phyloP scores from a whole-genome alignment of 2,888 invertebrate species.

The Pachymerium ferrugineum region DNA sequence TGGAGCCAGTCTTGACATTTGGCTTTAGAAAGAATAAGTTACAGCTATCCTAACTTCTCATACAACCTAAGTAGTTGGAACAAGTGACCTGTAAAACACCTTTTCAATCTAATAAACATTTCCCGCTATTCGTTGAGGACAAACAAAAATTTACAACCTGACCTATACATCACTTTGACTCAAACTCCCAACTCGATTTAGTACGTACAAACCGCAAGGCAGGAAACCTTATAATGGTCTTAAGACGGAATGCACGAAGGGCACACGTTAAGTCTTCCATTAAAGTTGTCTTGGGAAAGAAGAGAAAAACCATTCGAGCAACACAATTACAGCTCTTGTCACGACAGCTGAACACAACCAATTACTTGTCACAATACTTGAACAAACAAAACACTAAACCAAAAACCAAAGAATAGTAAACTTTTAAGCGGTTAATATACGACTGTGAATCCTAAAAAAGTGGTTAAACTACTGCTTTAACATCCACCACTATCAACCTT shows the following conservation, averaged over 20 bases:
- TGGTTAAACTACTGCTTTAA: not conserved
- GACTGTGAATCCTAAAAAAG: not conserved
- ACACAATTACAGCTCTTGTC: not conserved
- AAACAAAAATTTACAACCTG: not conserved
- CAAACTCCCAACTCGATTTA: not conserved
- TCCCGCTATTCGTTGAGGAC: too few species aligned
- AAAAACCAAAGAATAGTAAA: too few species aligned
- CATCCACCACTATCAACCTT: not conserved
- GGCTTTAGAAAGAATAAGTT: constrained; percentile 5
- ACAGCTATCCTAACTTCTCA: not conserved
- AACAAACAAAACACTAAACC: not conserved
- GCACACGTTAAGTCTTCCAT: constrained; percentile 4
- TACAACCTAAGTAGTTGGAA: not conserved
- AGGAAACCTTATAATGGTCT: not conserved
- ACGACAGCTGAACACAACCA: not conserved
- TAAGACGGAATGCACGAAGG: too few species aligned
- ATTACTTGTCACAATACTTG: not conserved
- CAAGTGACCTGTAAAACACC: not conserved
- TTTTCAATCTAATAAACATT: not conserved
- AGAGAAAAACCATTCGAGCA: not conserved
- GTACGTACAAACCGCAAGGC: not conserved
- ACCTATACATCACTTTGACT: not conserved
- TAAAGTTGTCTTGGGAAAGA: not conserved
- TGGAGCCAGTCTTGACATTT: not conserved
- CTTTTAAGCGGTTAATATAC: too few species aligned